Evolutionary conservation across 2,797 vertebrate genomes (phyloP).

Genomic region (Halcyon smyrnensis): DNA sequence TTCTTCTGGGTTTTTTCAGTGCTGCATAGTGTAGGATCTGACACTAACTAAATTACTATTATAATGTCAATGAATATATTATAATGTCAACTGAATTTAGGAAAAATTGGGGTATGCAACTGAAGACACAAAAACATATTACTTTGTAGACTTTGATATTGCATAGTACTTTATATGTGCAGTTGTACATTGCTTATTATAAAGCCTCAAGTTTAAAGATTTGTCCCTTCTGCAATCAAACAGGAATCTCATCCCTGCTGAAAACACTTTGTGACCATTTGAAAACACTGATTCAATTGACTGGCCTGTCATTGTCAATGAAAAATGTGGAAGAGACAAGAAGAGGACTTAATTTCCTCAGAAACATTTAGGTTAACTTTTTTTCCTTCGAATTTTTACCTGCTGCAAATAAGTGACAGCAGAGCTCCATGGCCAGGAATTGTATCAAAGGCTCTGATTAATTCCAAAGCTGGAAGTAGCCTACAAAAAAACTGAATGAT

Average conservation of each 20-base stretch:
- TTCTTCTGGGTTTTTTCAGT: accelerated
- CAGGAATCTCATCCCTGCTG: background rate
- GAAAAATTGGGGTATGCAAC: background rate
- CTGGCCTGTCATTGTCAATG: background rate
- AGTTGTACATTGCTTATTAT: background rate
- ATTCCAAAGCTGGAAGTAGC: background rate
- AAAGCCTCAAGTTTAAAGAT: background rate
- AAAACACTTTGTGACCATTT: background rate
- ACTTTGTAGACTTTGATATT: background rate
- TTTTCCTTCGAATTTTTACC: background rate
- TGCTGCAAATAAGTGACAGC: background rate
- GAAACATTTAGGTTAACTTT: background rate
- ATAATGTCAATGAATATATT: background rate
- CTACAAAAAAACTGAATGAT: background rate
- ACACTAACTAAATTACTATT: background rate
- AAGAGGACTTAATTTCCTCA: background rate
- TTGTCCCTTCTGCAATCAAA: background rate
- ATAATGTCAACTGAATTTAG: background rate
- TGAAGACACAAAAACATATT: background rate
- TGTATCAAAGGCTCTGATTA: background rate
- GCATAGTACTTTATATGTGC: background rate
- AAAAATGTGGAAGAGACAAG: background rate
- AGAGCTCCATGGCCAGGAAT: background rate
- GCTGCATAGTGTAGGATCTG: background rate
- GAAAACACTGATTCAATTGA: background rate